Base-by-base conservation (phyloP, 2,888 invertebrate genomes). In the Sturmia bella region DNA sequence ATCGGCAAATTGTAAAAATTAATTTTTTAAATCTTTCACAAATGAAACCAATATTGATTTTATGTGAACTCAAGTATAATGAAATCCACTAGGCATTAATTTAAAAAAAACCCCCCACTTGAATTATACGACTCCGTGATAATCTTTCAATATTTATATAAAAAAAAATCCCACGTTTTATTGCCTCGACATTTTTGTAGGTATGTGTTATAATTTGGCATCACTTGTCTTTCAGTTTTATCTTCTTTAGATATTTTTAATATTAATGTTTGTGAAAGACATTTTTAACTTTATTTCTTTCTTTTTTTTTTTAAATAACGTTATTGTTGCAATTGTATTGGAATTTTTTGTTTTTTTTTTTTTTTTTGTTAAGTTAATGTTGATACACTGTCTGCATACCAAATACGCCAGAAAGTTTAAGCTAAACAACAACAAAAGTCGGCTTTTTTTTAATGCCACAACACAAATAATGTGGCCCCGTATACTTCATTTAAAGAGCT, bases 311-410 rank as follows among this genome's bases (percentile, higher is more conserved):
- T 57, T 59, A 43, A 32, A n/a, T 52, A 27, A 24, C 19, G 45
- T 57, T 66, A 32, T 56, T 59, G n/a, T 37, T 59, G 52, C 39
- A 45, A 13, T 54, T 17, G 77, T 57, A 41, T 57, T 43, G 17
- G 48, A 15, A 56, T 45, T 54, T 56, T 4, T 50, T 77, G n/a
- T 45, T 63, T n/a, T 24, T 48, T 17, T 64, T 57, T 21, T 56
- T 69, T 54, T 59, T 41, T 11, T 63, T 32, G 15, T 52, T 72
- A 39, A 64, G 52, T 72, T 68, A 52, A 48, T 73, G 61, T 73
- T 64, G 61, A 77, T 69, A 77, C 73, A 77, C 77, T 68, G 81
- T 81, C 81, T 81, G 81, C 81, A 81, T 81, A 77, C 77, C 56
- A 77, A 81, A 63, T 75, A 63, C 13, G 24, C 5, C 59, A 50